Evolutionary conservation across 1,140 invertebrate species (phyloP), one percentile per base, ranked within the genome.

Genomic region (Aporrectodea caliginosa): DNA sequence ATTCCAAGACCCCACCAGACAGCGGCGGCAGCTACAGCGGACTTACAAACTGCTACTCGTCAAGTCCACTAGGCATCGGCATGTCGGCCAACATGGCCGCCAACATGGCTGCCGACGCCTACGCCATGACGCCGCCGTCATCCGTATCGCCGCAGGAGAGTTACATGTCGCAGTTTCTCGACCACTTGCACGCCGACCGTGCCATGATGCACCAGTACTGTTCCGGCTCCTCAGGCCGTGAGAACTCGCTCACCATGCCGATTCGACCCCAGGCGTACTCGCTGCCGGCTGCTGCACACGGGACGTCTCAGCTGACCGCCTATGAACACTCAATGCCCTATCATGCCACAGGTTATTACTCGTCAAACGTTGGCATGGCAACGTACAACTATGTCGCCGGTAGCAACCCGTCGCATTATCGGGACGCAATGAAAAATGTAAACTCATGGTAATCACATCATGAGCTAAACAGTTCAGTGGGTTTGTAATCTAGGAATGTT

Each of bases 81-180:
- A 71, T 74, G 70, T 68, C 80, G 16, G 72, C 72, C 77, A 69
- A 69, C 34, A 78, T 81, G 16, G 75, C 35, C 33, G 35, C 33
- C 43, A 14, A 68, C 71, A n/a, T 69, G n/a, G 22, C 32, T 76
- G 69, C 81, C 30, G 83, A 85, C 31, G 76, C 82, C 1, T 87
- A 84, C 81, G 81, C 82, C 32, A 97, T 97, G 93, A 97, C 95
- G 0, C 96, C 95, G 71, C 95, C 96, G 16, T 95, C 94, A 0
- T 97, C 95, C 1, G 95, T 97, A 0, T 97, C 95, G 12, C 96
- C 96, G 0, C 90, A 94, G 72, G 95, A 96, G 43, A 58, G 22
- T 22, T 58, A 58, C 43, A 58, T 58, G 43, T 58, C 43, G 43
- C 43, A 58, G 43, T 58, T 58, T 22, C 43, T 58, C 43, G 43